Evolutionary conservation across 2,888 invertebrate species (phyloP).

Genomic region (Trichogramma evanescens): DNA sequence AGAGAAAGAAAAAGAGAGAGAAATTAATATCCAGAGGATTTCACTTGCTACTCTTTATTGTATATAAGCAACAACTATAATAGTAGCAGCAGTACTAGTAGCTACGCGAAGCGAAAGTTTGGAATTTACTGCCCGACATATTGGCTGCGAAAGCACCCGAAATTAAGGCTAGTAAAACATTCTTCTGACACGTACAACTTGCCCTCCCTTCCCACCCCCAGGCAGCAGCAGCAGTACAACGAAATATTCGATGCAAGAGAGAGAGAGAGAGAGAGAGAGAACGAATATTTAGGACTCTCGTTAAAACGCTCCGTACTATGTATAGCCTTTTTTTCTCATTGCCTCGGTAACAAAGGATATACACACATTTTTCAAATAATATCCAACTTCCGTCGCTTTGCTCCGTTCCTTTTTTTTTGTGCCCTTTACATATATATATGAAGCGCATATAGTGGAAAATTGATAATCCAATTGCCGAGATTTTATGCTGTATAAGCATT

Average conservation of each 20-base stretch:
- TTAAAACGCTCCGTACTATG: slow-evolving; percentile 14
- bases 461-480: background rate
- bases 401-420: background rate
- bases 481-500: background rate
- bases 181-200: slow-evolving; percentile 35
- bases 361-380: slow-evolving; percentile 21
- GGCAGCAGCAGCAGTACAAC: background rate
- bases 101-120: slow-evolving; percentile 32
- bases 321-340: background rate
- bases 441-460: background rate
- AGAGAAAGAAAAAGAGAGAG: slow-evolving; percentile 17
- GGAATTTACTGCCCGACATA: slow-evolving; percentile 45
- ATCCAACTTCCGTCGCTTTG: background rate
- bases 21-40: slow-evolving; percentile 24
- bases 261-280: slow-evolving; percentile 2
- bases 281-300: slow-evolving; percentile 24
- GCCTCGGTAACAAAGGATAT: slow-evolving; percentile 18
- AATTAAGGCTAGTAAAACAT: slow-evolving; percentile 47
- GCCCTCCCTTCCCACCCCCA: slow-evolving; percentile 8
- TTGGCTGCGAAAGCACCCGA: slow-evolving; percentile 44
- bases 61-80: too few relatives aligned
- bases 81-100: too few relatives aligned
- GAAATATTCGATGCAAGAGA: slow-evolving; percentile 18
- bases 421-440: background rate
- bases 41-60: slow-evolving; percentile 7